Conservation (phyloP, 2,888 invertebrate genomes). For the Lasioglossum figueresi region DNA sequence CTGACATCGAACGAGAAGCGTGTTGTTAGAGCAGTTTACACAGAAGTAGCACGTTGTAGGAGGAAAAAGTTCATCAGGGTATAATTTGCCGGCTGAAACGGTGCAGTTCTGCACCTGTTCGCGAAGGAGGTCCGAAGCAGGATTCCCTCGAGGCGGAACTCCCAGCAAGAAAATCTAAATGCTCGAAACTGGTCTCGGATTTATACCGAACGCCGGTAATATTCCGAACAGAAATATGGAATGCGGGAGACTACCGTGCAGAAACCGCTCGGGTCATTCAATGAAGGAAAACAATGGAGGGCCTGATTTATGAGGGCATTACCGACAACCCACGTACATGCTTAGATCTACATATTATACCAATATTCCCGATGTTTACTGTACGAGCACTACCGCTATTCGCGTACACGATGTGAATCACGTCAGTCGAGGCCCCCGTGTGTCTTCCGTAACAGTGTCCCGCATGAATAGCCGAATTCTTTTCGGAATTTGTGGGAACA, state of each 20-base stretch:
- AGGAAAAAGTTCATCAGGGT: background rate
- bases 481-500: constrained; percentile 7
- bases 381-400: constrained; percentile 66
- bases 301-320: constrained; percentile 81
- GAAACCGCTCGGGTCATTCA: constrained; percentile 69
- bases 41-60: background rate
- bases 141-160: constrained; percentile 43
- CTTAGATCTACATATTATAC: constrained; percentile 74
- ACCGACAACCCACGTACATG: constrained; percentile 77
- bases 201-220: constrained; percentile 58
- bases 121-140: background rate
- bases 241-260: constrained; percentile 65
- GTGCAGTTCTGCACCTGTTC: constrained; percentile 44
- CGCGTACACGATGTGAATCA: constrained; percentile 54
- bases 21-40: background rate
- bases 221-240: constrained; percentile 66
- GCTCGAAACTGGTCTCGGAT: constrained; percentile 52
- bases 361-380: constrained; percentile 69
- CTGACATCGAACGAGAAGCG: background rate
- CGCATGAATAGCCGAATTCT: constrained; percentile 28
- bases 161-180: constrained; percentile 45
- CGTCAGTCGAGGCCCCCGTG: constrained; percentile 26
- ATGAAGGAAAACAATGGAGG: constrained; percentile 79
- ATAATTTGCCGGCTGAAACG: constrained; percentile 8
- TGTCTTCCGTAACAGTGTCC: constrained; percentile 45